Conservation (phyloP, 2,797 vertebrate genomes). For the Neosalanx taihuensis region DNA sequence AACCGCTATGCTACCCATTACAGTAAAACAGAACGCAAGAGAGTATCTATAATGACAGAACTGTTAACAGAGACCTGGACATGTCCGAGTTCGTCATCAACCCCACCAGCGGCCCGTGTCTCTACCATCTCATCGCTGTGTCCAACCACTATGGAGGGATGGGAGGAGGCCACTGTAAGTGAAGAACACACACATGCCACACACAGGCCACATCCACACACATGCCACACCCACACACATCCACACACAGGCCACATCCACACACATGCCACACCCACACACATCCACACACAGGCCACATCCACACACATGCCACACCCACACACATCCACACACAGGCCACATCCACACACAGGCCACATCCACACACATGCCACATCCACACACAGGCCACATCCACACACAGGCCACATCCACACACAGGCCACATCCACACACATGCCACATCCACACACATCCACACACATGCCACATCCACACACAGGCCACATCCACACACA, state of each 20-base stretch:
- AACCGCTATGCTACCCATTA: too few relatives aligned
- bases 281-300: not conserved
- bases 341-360: not conserved
- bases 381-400: not conserved
- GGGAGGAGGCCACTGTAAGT: slow-evolving; percentile 98
- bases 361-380: not conserved
- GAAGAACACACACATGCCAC: not conserved
- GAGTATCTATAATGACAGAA: not conserved
- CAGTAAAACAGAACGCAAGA: too few relatives aligned
- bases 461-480: not conserved
- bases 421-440: not conserved
- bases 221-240: not conserved
- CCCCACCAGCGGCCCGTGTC: slow-evolving; percentile 92
- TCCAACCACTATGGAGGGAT: slow-evolving; percentile 99
- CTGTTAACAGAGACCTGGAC: slow-evolving; percentile 85
- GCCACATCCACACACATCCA: not conserved
- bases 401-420: not conserved
- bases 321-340: not conserved
- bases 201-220: not conserved
- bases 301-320: too few relatives aligned
- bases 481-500: too few relatives aligned
- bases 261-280: not conserved
- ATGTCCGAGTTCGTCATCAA: slow-evolving; percentile 99
- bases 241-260: not conserved
- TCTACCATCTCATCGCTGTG: slow-evolving; percentile 95